Evolutionary conservation across 2,888 invertebrate genomes (phyloP), one percentile per base, ranked within the genome.

Genomic region (Zeuzera pyrina): DNA sequence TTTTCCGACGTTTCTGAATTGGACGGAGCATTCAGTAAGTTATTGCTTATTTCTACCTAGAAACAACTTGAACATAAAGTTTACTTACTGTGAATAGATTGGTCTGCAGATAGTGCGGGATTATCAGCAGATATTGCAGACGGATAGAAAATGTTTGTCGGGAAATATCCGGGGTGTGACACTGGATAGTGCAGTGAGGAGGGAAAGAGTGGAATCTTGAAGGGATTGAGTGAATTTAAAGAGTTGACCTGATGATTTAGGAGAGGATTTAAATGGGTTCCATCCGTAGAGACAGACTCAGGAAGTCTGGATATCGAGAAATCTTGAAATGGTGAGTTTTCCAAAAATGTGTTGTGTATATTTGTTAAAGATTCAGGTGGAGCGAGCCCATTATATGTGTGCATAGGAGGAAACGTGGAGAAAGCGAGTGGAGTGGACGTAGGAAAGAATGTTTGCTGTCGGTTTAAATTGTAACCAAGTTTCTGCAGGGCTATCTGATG

Each of bases 401-500:
- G 56, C 15, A 73, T 47, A 7, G 69, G 57, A 1, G 71, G 52
- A n/a, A 72, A 65, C 1, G 60, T 36, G 12, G 74, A 49, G 13
- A 76, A 54, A 2, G 63, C 25, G 12, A 69, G 49, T 1, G 68
- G 59, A n/a, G 28, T 31, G 12, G 69, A 45, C 10, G 53, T 39
- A 7, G 70, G 58, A 13, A 69, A 52, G 30, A 64, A 61, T 10
- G 58, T 36, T 26, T 63, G 61, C 19, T 60, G 71, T 6, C 71
- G 57, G 4, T 67, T 38, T 36, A 77, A 73, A 57, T 68, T 77
- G 53, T 85, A 84, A 33, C 79, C 73, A n/a, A 85, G 55, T 41
- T 70, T 73, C 29, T 76, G 71, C 3, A 81, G 48, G 81, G 72
- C 86, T 81, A 54, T 70, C 59, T 48, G 81, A 52, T 55, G 73